Base-by-base conservation (phyloP, 2,888 invertebrate species). In the Aphelenchoides bicaudatus region DNA sequence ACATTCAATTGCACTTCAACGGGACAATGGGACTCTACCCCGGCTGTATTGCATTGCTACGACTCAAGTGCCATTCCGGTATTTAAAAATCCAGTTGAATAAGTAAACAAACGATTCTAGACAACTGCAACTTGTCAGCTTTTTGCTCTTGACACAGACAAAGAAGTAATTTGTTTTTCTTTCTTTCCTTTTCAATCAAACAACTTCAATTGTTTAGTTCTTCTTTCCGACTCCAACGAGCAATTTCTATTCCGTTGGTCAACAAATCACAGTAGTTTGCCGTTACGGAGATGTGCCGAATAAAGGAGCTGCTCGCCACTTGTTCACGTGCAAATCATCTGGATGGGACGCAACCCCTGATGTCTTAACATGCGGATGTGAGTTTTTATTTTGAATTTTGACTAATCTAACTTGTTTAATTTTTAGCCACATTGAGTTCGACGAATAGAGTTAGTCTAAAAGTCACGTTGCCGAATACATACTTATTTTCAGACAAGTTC, bases 11-110 rank as follows among this genome's bases (percentile, higher is more conserved):
- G 52, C 4, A 51, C 52, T 16, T 2, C 2, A 16, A 13, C 2
- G 2, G 52, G 52, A 1, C 43, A n/a, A n/a, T 51, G 52, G 52
- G 52, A 51, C 37, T 16, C 16, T 6, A 51, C 52, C n/a, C 38
- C 52, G 1, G 25, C 47, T 30, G 37, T 2, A 2, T 2, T 16
- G 10, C 31, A 16, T 16, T 51, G 52, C 43, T 43, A 43, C 23
- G 43, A 43, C 23, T 19, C 25, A 10, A 25, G 21, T 25, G 43
- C 16, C 43, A 8, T 43, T 10, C 43, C 43, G 10, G 43, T 43
- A n/a, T n/a, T n/a, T n/a, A n/a, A n/a, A n/a, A n/a, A n/a, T n/a
- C n/a, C n/a, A n/a, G n/a, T n/a, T n/a, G n/a, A n/a, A n/a, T n/a
- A n/a, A n/a, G n/a, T n/a, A n/a, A n/a, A n/a, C n/a, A n/a, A n/a